Evolutionary conservation across 2,888 invertebrate species (phyloP).

Genomic region (Mechanitis messenoides): DNA sequence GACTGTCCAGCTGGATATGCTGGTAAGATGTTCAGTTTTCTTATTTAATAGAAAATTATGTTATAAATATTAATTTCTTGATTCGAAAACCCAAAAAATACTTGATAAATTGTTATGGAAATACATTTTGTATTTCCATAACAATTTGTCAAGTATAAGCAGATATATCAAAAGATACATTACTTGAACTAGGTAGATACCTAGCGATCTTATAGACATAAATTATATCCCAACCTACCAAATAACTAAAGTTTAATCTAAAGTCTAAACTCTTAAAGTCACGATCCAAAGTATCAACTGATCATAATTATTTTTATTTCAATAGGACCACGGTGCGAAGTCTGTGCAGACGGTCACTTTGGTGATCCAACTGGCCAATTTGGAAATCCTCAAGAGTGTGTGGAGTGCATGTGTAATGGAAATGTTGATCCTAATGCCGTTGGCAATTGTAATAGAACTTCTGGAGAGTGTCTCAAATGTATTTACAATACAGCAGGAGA

Average conservation of each 20-base stretch:
- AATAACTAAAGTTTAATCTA: no score
- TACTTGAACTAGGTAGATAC: no score
- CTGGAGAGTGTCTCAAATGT: slow-evolving; percentile 97
- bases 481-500: slow-evolving; percentile 95
- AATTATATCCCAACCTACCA: no score
- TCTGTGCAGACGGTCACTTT: slow-evolving; percentile 96
- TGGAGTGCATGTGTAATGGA: slow-evolving; percentile 93
- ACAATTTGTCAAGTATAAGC: no score
- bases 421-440: slow-evolving; percentile 97
- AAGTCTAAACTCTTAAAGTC: no score
- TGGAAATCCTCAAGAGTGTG: slow-evolving; percentile 89
- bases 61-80: background rate
- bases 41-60: background rate
- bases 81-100: no score
- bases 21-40: slow-evolving; percentile 60
- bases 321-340: slow-evolving; percentile 86
- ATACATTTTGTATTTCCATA: no score
- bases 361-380: slow-evolving; percentile 92
- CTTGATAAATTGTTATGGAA: no score
- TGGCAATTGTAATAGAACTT: slow-evolving; percentile 97
- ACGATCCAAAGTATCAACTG: no score
- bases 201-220: no score
- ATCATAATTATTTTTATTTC: background rate
- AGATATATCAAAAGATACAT: no score
- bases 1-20: slow-evolving; percentile 97